Conservation (phyloP, 2,113 vertebrate species). For the Pygoscelis antarcticus region DNA sequence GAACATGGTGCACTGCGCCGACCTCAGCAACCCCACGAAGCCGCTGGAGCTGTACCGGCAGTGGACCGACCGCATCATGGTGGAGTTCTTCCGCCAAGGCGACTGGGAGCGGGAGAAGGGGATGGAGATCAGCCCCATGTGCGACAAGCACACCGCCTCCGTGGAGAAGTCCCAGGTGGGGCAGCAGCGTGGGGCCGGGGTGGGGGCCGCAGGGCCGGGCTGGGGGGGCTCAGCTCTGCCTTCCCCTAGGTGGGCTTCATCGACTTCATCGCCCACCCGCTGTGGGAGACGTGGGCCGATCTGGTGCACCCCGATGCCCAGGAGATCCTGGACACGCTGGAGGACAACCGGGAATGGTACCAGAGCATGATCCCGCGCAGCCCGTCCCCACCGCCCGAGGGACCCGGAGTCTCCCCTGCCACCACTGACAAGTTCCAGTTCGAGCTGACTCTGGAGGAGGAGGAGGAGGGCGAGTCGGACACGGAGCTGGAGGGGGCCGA, state of each 20-base stretch:
- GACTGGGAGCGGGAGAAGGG: conserved; percentile 87
- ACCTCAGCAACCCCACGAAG: conserved; percentile 93
- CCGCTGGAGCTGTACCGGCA: conserved; percentile 87
- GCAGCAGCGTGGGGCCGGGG: accelerated
- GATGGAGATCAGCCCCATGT: conserved; percentile 96
- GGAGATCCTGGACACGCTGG: conserved; percentile 89
- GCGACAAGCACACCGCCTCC: conserved; percentile 89
- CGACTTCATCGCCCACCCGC: conserved; percentile 90
- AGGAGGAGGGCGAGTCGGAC: conserved; percentile 82
- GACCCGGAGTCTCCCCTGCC: not conserved
- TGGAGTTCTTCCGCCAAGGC: conserved; percentile 89
- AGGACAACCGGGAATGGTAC: conserved; percentile 95
- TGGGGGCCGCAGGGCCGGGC: accelerated
- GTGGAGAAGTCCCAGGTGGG: conserved; percentile 92
- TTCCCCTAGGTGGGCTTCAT: conserved; percentile 88
- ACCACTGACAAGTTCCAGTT: conserved; percentile 84
- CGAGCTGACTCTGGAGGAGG: conserved; percentile 84
- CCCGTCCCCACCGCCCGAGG: conserved; percentile 71
- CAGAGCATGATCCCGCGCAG: conserved; percentile 91
- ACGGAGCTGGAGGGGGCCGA: conserved; percentile 48
- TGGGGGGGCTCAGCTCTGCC: not conserved
- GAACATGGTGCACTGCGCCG: conserved; percentile 93
- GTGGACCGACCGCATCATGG: conserved; percentile 92
- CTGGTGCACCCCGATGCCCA: conserved; percentile 91
- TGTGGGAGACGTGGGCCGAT: conserved; percentile 95